Base-by-base conservation (phyloP, 2,888 invertebrate species). In the Latrodectus hesperus region DNA sequence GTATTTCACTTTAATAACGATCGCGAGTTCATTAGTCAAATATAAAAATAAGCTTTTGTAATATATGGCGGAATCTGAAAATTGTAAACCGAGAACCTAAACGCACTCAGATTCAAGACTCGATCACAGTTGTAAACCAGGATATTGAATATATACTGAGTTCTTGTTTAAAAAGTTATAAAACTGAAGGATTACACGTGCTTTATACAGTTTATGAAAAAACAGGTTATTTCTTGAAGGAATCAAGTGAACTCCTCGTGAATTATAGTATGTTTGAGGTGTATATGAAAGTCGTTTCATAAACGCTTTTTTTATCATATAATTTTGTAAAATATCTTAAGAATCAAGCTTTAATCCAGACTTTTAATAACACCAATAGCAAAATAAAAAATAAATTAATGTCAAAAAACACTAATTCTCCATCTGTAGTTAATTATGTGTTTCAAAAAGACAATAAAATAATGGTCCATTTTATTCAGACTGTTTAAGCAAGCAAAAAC, bases 1-100 rank as follows among this genome's bases (percentile, higher is more conserved):
- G 75, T 90, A 70, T 68, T 89, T 11, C 88, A 90, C 1, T 22
- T 22, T 67, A 77, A 71, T 53, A 88, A 89, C 75, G 89, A 90
- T 52, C 1, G 90, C 89, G 89, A 89, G 64, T 89, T 90, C 60
- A 53, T 14, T 53, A 89, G 82, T 60, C 11, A 82, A 72, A 67
- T 89, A 10, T 17, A 82, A 10, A 52, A 74, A 71, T 53, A 73
- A 68, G 6, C 38, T 38, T 72, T 70, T 60, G 68, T 53, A 51
- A 22, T 65, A 81, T 81, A 71, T 75, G 71, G 76, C n/a, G 22
- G 49, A 65, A 76, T 72, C 22, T 82, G 52, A 81, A 82, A 67
- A 75, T 80, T 49, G 70, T 75, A 1, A 53, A 73, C 14, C n/a
- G 72, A 14, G 77, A 87, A 65, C 68, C 72, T n/a, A 60, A 77